phyloP scores from a whole-genome alignment of 2,888 invertebrate species.

The Leucozona laternaria region DNA sequence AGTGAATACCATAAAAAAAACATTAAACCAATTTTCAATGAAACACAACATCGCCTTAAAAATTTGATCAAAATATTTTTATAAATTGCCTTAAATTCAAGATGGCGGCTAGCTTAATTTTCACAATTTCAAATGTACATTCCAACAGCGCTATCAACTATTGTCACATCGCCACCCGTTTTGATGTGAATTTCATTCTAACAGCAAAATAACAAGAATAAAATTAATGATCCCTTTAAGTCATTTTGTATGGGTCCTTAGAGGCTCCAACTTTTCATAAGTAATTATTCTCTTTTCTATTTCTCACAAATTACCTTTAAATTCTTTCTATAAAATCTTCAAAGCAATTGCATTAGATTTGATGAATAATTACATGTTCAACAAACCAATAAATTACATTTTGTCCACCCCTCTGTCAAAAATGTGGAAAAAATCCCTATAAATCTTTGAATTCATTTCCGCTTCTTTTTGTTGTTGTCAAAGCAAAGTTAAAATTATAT shows the following conservation, averaged over 20 bases:
- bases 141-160: too few species aligned
- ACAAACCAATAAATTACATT: constrained; percentile 28
- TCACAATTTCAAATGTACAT: too few species aligned
- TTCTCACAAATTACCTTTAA: background rate
- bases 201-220: too few species aligned
- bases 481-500: constrained; percentile 3
- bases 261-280: background rate
- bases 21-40: too few species aligned
- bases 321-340: background rate
- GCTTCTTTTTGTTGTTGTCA: background rate
- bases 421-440: background rate
- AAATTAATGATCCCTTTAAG: background rate
- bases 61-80: too few species aligned
- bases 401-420: background rate
- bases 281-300: background rate
- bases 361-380: constrained; percentile 13
- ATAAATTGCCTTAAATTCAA: too few species aligned
- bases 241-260: background rate
- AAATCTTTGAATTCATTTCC: constrained; percentile 1
- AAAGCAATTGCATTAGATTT: background rate
- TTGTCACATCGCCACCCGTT: too few species aligned
- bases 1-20: too few species aligned
- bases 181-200: too few species aligned
- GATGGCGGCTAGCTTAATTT: too few species aligned
- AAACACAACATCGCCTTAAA: too few species aligned